Percentiles rank a stretch among this genome's conserved stretches.
phyloP scores from a whole-genome alignment of 2,113 vertebrate genomes.

The Campylorhamphus procurvoides region DNA sequence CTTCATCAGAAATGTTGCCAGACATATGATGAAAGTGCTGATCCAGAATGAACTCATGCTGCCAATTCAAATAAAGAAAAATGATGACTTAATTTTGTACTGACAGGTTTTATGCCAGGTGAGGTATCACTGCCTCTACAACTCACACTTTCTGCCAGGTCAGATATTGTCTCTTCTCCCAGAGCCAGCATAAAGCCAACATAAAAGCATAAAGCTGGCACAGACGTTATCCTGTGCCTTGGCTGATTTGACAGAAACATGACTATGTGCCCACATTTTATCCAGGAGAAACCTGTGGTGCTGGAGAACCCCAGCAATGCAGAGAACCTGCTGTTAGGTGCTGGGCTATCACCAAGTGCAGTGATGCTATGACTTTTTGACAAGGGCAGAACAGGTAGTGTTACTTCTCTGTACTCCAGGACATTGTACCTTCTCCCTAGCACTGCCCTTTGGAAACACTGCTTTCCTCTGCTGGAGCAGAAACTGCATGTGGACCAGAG shows the following conservation, averaged over 20 bases:
- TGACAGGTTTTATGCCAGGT: slow-evolving; percentile 26
- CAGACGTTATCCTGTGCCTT: neutral
- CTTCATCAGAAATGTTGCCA: slow-evolving; percentile 30
- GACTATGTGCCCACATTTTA: neutral
- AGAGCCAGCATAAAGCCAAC: neutral
- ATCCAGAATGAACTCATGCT: slow-evolving; percentile 4
- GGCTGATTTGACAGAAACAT: neutral
- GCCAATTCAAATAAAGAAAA: slow-evolving; percentile 59
- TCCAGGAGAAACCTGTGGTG: neutral
- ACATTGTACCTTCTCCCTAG: neutral
- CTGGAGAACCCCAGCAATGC: neutral
- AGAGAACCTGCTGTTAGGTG: neutral
- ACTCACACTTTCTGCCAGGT: neutral
- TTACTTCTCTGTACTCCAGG: neutral
- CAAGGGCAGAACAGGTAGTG: neutral
- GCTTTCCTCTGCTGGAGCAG: neutral
- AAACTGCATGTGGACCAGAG: neutral
- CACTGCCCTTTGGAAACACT: neutral
- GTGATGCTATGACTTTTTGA: neutral
- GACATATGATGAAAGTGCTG: slow-evolving; percentile 49
- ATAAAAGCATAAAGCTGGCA: neutral
- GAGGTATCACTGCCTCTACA: neutral
- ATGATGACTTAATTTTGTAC: slow-evolving; percentile 53
- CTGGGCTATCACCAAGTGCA: neutral
- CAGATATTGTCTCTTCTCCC: neutral